phyloP scores from a whole-genome alignment of 2,797 vertebrate genomes.

The Salarias fasciatus region DNA sequence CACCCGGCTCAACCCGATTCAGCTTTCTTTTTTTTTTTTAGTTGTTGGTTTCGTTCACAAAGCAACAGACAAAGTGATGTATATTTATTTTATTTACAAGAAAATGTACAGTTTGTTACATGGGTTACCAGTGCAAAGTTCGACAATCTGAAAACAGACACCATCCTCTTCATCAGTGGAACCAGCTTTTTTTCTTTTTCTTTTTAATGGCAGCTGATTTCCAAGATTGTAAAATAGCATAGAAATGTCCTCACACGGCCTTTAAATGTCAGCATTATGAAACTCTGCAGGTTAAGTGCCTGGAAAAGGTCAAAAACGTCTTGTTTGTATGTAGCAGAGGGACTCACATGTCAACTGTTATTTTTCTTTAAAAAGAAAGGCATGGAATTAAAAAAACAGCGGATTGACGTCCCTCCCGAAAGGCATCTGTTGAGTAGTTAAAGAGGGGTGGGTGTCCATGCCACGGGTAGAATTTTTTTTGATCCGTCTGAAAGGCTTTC shows the following conservation, averaged over 20 bases:
- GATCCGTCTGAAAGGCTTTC: slow-evolving; percentile 49
- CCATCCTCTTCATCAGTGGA: slow-evolving; percentile 49
- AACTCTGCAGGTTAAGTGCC: slow-evolving; percentile 38
- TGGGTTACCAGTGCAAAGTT: slow-evolving; percentile 96
- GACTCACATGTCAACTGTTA: slow-evolving; percentile 26
- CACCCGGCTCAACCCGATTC: slow-evolving; percentile 40
- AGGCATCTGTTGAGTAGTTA: slow-evolving; percentile 58
- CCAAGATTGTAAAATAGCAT: slow-evolving; percentile 67
- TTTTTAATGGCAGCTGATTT: slow-evolving; percentile 44
- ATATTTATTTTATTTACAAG: slow-evolving; percentile 95
- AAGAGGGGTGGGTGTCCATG: slow-evolving; percentile 31
- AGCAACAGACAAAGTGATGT: slow-evolving; percentile 36
- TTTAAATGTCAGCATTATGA: slow-evolving; percentile 55
- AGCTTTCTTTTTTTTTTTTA: too few species aligned
- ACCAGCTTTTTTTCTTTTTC: slow-evolving; percentile 52
- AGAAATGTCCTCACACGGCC: slow-evolving; percentile 56
- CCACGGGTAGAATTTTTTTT: slow-evolving; percentile 25
- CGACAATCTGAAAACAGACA: slow-evolving; percentile 73
- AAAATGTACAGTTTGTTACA: slow-evolving; percentile 99
- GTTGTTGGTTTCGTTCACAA: slow-evolving; percentile 31
- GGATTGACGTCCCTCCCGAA: slow-evolving; percentile 25
- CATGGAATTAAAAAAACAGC: slow-evolving; percentile 44
- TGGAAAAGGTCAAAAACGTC: slow-evolving; percentile 35
- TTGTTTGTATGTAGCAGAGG: slow-evolving; percentile 34
- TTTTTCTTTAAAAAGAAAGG: slow-evolving; percentile 44